Evolutionary conservation across 1,140 invertebrate genomes (phyloP).

Genomic region (Hirudo medicinalis): DNA sequence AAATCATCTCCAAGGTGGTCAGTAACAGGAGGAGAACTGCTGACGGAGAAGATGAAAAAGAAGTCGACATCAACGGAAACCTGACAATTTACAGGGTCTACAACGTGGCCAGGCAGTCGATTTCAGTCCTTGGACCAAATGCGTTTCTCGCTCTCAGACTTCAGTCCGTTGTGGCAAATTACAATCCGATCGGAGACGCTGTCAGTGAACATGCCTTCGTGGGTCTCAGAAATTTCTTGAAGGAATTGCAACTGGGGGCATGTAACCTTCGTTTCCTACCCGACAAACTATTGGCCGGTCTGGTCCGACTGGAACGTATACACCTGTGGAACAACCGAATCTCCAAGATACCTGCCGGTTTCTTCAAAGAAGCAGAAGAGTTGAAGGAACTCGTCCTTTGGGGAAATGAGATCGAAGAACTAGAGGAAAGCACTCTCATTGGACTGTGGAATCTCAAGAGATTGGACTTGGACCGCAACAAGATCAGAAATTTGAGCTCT

Average conservation of each 20-base stretch:
- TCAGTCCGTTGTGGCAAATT: conserved; percentile 16
- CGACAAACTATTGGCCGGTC: conserved; percentile 10
- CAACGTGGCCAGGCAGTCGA: background rate
- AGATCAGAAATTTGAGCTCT: background rate
- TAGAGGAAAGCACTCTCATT: conserved; percentile 16
- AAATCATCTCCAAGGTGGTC: background rate
- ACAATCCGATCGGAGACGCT: conserved; percentile 18
- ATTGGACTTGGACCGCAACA: conserved; percentile 22
- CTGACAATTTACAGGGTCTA: background rate
- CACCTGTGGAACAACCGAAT: conserved; percentile 22
- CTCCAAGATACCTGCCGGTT: conserved; percentile 10
- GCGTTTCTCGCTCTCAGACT: conserved; percentile 13
- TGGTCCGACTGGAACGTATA: conserved; percentile 15
- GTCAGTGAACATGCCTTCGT: conserved; percentile 14
- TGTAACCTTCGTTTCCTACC: conserved; percentile 17
- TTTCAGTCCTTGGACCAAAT: background rate
- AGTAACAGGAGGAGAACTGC: no score
- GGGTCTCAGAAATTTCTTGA: conserved; percentile 10
- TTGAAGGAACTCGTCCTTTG: conserved; percentile 20
- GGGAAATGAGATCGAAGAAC: conserved; percentile 18
- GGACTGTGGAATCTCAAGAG: conserved; percentile 19
- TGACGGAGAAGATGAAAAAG: no score
- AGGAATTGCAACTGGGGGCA: conserved; percentile 20
- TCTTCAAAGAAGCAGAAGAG: conserved; percentile 18
- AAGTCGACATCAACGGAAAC: no score